These are phyloP conservation scores for Herpetotheres cachinnans DNA, from an alignment of 2,113 vertebrate species.

Conservation along the genomic window DNA sequence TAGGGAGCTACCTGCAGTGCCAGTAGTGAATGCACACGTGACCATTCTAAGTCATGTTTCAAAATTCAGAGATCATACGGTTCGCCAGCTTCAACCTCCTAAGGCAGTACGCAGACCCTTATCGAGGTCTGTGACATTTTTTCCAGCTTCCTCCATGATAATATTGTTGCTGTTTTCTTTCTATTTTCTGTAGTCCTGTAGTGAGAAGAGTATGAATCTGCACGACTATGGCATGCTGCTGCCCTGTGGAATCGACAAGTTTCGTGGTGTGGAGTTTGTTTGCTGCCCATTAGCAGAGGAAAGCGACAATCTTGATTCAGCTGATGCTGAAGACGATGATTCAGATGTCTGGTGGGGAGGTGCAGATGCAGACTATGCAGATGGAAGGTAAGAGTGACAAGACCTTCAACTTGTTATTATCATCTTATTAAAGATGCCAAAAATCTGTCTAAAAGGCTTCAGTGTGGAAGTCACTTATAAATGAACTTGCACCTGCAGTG, in stretches of 20 bases:
- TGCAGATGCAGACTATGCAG: constrained; percentile 89
- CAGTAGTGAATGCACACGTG: neutral
- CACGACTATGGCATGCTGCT: constrained; percentile 96
- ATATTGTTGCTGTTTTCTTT: neutral
- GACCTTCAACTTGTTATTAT: neutral
- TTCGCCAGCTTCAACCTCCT: neutral
- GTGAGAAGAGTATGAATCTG: constrained; percentile 94
- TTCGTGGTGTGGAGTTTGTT: constrained; percentile 96
- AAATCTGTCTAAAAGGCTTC: neutral
- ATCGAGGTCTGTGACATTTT: neutral
- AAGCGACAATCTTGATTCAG: constrained; percentile 82
- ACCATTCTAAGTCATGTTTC: neutral
- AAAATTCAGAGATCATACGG: neutral
- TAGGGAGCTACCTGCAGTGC: neutral
- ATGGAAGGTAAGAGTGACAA: constrained; percentile 82
- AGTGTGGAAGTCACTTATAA: neutral
- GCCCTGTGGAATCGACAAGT: constrained; percentile 95
- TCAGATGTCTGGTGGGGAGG: constrained; percentile 99
- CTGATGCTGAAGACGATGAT: constrained; percentile 89
- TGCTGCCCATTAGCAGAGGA: constrained; percentile 87
- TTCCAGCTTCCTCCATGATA: neutral
- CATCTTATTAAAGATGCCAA: neutral
- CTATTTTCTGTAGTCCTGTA: constrained; percentile 82
- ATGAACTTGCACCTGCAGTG: neutral
- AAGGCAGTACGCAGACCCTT: neutral